Conservation (phyloP, 1,140 invertebrate genomes). For the Nixonia krombeini region DNA sequence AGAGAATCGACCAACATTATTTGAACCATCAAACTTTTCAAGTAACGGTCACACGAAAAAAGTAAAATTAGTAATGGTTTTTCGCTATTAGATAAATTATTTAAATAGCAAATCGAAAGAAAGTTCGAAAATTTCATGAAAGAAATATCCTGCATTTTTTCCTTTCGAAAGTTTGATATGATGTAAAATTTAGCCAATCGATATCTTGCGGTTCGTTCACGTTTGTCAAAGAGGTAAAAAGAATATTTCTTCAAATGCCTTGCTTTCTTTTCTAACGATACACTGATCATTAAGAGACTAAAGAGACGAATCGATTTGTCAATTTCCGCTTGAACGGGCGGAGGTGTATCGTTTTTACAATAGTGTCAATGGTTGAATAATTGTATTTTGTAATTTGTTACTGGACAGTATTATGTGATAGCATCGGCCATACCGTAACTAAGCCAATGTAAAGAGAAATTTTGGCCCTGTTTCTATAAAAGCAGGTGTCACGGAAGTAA, state of each 20-base stretch:
- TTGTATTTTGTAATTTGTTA: slow-evolving; percentile 52
- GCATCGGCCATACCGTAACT: slow-evolving; percentile 23
- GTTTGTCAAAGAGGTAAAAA: slow-evolving; percentile 10
- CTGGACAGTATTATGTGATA: slow-evolving; percentile 25
- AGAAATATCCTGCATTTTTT: neutral
- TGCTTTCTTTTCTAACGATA: slow-evolving; percentile 33
- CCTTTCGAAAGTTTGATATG: slow-evolving; percentile 24
- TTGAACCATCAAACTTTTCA: too few species aligned
- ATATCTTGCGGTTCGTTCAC: neutral
- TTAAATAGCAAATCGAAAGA: too few species aligned
- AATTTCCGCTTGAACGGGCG: slow-evolving; percentile 37
- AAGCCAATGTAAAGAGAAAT: slow-evolving; percentile 43
- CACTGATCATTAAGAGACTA: slow-evolving; percentile 27
- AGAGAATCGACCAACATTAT: too few species aligned
- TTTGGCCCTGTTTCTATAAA: slow-evolving; percentile 33
- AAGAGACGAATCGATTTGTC: slow-evolving; percentile 34
- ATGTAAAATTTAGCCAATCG: slow-evolving; percentile 20
- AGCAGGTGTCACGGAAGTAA: slow-evolving; percentile 28
- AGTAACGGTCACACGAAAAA: too few species aligned
- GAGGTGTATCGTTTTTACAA: slow-evolving; percentile 20
- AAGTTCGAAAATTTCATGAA: neutral
- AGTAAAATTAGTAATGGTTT: too few species aligned
- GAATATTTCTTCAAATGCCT: slow-evolving; percentile 27
- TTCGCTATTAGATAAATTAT: too few species aligned
- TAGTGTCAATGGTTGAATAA: slow-evolving; percentile 44